Percentiles rank a stretch among this genome's conserved stretches.
These are phyloP conservation scores for Orchestia grillus DNA, from an alignment of 1,140 invertebrate genomes.

Conservation along the genomic window DNA sequence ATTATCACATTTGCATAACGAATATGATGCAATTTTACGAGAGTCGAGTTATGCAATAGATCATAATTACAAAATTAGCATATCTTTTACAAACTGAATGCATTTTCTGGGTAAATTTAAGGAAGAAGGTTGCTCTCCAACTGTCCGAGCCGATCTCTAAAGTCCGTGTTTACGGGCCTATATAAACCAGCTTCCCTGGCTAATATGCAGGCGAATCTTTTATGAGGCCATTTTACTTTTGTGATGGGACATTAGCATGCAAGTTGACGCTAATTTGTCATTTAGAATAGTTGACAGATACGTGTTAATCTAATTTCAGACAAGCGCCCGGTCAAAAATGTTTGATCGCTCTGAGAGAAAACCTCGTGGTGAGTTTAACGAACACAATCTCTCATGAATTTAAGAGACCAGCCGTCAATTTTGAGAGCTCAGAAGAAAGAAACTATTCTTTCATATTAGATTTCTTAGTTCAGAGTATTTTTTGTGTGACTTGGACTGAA, in stretches of 20 bases:
- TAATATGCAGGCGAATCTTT: neutral
- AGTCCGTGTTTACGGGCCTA: neutral
- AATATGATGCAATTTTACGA: too few relatives aligned
- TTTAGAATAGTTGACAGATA: neutral
- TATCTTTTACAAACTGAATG: neutral
- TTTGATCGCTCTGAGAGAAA: neutral
- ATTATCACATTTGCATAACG: too few relatives aligned
- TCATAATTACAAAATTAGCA: too few relatives aligned
- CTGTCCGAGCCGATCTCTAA: neutral
- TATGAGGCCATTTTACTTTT: neutral
- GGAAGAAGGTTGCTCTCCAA: neutral
- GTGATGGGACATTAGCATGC: neutral
- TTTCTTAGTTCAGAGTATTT: neutral
- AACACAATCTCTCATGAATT: neutral
- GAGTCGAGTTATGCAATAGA: too few relatives aligned
- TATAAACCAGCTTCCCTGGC: neutral
- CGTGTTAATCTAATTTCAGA: neutral
- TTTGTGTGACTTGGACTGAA: too few relatives aligned
- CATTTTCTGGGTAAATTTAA: neutral
- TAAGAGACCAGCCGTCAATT: neutral
- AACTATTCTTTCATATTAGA: neutral
- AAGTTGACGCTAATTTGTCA: neutral
- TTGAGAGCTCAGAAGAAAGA: neutral
- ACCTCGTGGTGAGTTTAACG: neutral
- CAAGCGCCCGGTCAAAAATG: neutral